phyloP scores from a whole-genome alignment of 2,113 vertebrate genomes.

The Phylloscopus trochiloides region DNA sequence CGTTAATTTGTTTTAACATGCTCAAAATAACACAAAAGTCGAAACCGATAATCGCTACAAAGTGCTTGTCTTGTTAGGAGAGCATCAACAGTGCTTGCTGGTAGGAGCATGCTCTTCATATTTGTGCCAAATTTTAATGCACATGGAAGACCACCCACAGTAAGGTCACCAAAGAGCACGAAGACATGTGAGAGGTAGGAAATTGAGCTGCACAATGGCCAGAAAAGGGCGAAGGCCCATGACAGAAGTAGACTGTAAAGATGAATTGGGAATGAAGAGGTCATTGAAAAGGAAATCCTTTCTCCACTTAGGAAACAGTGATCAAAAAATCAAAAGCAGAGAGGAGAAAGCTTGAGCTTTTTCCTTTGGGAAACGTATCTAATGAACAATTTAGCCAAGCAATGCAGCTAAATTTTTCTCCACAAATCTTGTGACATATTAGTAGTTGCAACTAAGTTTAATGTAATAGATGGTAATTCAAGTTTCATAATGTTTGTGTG shows the following conservation, averaged over 20 bases:
- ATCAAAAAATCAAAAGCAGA: not conserved
- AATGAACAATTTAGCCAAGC: not conserved
- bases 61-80: not conserved
- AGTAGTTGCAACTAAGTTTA: not conserved
- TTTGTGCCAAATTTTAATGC: not conserved
- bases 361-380: not conserved
- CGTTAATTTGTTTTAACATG: not conserved
- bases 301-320: rapidly evolving
- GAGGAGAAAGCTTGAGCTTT: not conserved
- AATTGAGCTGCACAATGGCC: not conserved
- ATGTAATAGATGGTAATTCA: too few species aligned
- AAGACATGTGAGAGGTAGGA: not conserved
- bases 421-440: not conserved
- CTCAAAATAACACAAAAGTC: not conserved
- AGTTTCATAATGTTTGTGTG: too few species aligned
- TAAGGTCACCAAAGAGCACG: rapidly evolving
- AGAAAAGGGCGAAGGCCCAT: not conserved
- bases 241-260: not conserved
- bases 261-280: not conserved
- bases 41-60: not conserved
- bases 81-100: rapidly evolving
- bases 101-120: rapidly evolving
- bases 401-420: not conserved
- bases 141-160: rapidly evolving
- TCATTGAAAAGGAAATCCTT: not conserved